Evolutionary conservation across 2,797 vertebrate species (phyloP).

Genomic region (Rhinatrema bivittatum): DNA sequence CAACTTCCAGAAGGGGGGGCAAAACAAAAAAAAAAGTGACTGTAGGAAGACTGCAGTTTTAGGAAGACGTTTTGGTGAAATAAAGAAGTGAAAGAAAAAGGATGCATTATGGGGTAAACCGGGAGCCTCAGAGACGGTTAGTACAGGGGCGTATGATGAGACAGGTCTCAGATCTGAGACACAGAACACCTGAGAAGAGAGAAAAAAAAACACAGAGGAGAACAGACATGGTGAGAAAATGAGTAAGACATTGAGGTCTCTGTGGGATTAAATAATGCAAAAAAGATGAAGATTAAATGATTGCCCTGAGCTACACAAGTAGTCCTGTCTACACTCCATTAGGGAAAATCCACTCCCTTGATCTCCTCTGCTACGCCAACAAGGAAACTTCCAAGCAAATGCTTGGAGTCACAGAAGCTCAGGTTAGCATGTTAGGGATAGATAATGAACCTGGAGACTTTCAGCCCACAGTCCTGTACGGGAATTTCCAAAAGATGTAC

Average conservation of each 20-base stretch:
- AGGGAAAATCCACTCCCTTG: too few relatives aligned
- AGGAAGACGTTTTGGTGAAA: slow-evolving; percentile 62
- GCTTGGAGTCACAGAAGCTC: too few relatives aligned
- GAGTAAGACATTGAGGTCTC: slow-evolving; percentile 57
- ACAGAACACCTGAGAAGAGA: slow-evolving; percentile 94
- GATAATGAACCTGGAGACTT: too few relatives aligned
- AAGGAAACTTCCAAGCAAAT: too few relatives aligned
- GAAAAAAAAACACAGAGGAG: slow-evolving; percentile 78
- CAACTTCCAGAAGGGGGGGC: slow-evolving; percentile 56
- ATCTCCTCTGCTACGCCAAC: too few relatives aligned
- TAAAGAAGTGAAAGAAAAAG: slow-evolving; percentile 62
- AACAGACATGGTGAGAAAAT: slow-evolving; percentile 69
- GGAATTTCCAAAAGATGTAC: too few relatives aligned
- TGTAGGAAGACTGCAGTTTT: slow-evolving; percentile 69
- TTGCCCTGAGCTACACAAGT: slow-evolving; percentile 21
- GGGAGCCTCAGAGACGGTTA: slow-evolving; percentile 79
- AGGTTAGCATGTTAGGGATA: too few relatives aligned
- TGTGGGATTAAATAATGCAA: slow-evolving; percentile 47
- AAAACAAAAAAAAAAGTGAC: slow-evolving; percentile 34
- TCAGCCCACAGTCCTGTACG: too few relatives aligned
- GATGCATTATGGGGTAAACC: slow-evolving; percentile 70
- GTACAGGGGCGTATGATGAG: slow-evolving; percentile 79
- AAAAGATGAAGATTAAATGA: slow-evolving; percentile 51
- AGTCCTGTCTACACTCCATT: too few relatives aligned
- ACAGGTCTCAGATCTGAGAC: slow-evolving; percentile 74